Base-by-base conservation (phyloP, 2,888 invertebrate genomes). In the Macaria liturata region DNA sequence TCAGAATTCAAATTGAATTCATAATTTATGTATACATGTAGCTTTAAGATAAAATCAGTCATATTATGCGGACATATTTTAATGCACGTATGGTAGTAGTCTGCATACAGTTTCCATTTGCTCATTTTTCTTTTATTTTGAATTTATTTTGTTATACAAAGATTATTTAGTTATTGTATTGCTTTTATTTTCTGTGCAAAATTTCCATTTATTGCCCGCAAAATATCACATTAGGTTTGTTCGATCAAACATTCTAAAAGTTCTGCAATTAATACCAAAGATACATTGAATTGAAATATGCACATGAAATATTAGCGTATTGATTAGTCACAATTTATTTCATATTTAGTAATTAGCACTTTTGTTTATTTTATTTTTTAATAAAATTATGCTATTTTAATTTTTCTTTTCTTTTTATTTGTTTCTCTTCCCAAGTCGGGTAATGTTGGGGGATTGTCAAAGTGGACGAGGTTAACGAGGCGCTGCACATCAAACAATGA, bases 401-500 rank as follows among this genome's bases (percentile, higher is more conserved):
- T 69, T 77, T 78, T 71, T 70, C 72, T 78, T 81, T 80, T 75
- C 78, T 77, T 76, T 75, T 74, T 80, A 76, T 73, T 72, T 71
- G 72, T 73, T 70, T 72, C 70, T 69, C 71, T 77, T 75, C 79
- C 77, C 80, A 78, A 72, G 68, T 68, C 78, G 83, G 84, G 84
- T 53, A 46, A 49, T 52, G 59, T 56, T 80, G 84, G 88, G 85
- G 86, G 88, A 84, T 88, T 88, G 86, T 88, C 87, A 84, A 85
- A 86, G 86, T 86, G 88, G 83, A 85, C 84, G 88, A 85, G 86
- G 79, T 74, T 64, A 20, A 54, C 65, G 80, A 74, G 89, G 90
- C 90, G 91, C 91, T 91, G 91, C 91, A 91, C 91, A 85, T 71
- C 72, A 76, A 72, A 76, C 62, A 69, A 83, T 75, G 84, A 85